Conservation (phyloP, 2,797 vertebrate genomes). For the Molothrus ater region DNA sequence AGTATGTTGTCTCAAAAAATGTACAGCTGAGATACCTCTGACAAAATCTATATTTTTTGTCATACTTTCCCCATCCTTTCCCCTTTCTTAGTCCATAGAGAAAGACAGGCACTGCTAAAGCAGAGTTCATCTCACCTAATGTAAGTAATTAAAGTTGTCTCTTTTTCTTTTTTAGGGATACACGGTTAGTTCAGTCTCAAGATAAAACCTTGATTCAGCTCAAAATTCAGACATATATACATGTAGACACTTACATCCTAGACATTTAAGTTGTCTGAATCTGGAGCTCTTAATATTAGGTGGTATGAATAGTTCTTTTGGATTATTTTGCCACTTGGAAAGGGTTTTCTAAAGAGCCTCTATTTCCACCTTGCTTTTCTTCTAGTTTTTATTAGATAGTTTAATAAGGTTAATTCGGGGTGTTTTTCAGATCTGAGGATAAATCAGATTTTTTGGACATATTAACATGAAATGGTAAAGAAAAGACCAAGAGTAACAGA, state of each 20-base stretch:
- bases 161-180: background rate
- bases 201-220: background rate
- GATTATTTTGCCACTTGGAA: background rate
- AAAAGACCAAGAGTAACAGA: background rate
- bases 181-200: background rate
- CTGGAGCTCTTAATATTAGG: background rate
- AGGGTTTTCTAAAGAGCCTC: background rate
- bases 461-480: background rate
- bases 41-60: background rate
- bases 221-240: background rate
- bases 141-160: background rate
- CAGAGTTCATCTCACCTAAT: background rate
- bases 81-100: background rate
- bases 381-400: background rate
- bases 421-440: background rate
- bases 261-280: background rate
- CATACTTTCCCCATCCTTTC: background rate
- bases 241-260: background rate
- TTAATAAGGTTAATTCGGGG: background rate
- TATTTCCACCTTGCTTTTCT: background rate
- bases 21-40: background rate
- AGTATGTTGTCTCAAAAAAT: background rate
- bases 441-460: background rate
- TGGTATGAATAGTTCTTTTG: background rate
- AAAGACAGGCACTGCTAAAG: background rate